Evolutionary conservation across 2,113 vertebrate genomes (phyloP), one percentile per base, ranked within the genome.

Genomic region (Alligator mississippiensis): DNA sequence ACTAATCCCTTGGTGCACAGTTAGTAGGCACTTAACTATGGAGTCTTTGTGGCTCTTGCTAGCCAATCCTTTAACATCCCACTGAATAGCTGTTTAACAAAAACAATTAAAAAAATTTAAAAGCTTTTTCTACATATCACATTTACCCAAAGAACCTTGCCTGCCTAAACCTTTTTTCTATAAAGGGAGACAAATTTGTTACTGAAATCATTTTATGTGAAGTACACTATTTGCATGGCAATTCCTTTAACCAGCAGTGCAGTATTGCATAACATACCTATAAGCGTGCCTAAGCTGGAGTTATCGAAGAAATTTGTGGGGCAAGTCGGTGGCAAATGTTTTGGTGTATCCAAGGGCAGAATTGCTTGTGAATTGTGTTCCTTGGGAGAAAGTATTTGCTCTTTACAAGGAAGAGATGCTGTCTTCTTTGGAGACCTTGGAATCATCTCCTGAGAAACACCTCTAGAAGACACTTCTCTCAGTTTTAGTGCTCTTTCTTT

Each of bases 271-370:
- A 74, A 89, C 14, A 0, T 85, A 98, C 97, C 97, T 89, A 85
- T 54, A 57, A 34, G 72, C n/a, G 38, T 22, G 61, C 77, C 88
- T 81, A 97, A 88, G 64, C 5, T 82, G 9, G 97, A 97, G 87
- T 97, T 97, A 91, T 97, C 97, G 15, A 97, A 97, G 77, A 98
- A 96, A 34, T 85, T 93, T 16, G 88, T 90, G 64, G 96, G 92
- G 87, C n/a, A 68, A 34, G 34, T 82, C 30, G 58, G 85, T 25
- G 88, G 83, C 28, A 80, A 34, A 75, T 80, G 24, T 24, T 88
- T 92, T 25, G 90, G 24, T 6, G 27, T 3, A 4, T 91, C 85
- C 47, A 21, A 68, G 82, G 47, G 62, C 34, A 27, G 66, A 63
- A 0, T 11, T 63, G 92, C 85, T 25, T 80, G 88, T 80, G 91